Conservation (phyloP, 2,113 vertebrate genomes). For the Leptobrachium ailaonicum region DNA sequence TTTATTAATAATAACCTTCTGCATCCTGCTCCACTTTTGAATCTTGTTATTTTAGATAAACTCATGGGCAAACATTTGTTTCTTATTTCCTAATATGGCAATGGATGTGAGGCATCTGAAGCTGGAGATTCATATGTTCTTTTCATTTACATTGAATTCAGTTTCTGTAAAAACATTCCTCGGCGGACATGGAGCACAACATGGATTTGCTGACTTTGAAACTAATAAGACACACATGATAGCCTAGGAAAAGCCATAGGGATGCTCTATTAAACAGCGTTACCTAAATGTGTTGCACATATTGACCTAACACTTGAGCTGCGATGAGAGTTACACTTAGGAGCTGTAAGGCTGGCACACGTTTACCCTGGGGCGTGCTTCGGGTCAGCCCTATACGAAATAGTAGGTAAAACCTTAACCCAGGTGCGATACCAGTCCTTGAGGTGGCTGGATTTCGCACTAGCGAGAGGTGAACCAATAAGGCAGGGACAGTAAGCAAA, state of each 20-base stretch:
- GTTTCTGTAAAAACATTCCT: conserved; percentile 22
- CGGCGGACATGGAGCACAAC: conserved; percentile 24
- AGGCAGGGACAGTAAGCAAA: no score
- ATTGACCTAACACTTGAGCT: no score
- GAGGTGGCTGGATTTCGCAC: no score
- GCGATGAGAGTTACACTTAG: no score
- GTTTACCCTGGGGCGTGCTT: no score
- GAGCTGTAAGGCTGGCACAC: no score
- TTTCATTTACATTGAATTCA: conserved; percentile 22
- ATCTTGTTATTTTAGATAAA: not conserved
- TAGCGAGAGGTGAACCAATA: no score
- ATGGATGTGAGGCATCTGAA: conserved; percentile 8
- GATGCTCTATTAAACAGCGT: not conserved
- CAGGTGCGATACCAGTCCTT: no score
- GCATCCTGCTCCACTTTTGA: not conserved
- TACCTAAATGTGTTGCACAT: no score
- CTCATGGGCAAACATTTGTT: conserved; percentile 5
- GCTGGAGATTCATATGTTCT: conserved; percentile 10
- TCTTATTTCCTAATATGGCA: conserved; percentile 29
- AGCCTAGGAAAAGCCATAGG: not conserved
- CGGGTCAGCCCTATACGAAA: no score
- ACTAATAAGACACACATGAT: conserved; percentile 31
- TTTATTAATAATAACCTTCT: not conserved
- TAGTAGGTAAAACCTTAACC: no score
- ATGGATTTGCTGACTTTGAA: conserved; percentile 47